Evolutionary conservation across 2,888 invertebrate genomes (phyloP).

Genomic region (Luffia ferchaultella): DNA sequence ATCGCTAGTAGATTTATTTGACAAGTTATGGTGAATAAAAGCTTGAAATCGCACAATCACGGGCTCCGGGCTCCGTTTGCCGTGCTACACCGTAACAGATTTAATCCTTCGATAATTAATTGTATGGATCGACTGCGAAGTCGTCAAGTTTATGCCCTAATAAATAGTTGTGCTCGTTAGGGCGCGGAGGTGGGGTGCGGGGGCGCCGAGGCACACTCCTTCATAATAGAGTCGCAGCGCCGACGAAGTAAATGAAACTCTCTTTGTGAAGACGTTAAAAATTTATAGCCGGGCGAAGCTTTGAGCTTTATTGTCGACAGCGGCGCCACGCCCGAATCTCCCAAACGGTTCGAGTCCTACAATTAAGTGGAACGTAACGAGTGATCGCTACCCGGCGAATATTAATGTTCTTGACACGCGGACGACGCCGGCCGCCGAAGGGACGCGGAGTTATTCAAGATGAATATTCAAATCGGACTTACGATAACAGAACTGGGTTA

Average conservation of each 20-base stretch:
- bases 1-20: conserved; percentile 33
- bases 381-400: not conserved
- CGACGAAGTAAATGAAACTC: conserved; percentile 15
- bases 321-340: conserved; percentile 13
- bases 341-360: not conserved
- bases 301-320: conserved; percentile 40
- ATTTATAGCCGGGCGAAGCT: conserved; percentile 37
- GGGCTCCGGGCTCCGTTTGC: not conserved
- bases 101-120: conserved; percentile 6
- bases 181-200: not conserved
- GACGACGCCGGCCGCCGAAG: not conserved
- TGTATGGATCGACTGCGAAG: conserved; percentile 4
- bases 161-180: conserved; percentile 5
- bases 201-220: conserved; percentile 3
- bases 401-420: not conserved
- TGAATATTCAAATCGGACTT: not conserved
- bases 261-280: conserved; percentile 51
- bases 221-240: conserved; percentile 10
- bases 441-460: not conserved
- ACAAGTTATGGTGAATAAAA: conserved; percentile 35
- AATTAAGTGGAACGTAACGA: not conserved
- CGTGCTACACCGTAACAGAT: conserved; percentile 3
- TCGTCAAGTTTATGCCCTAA: conserved; percentile 5
- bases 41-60: conserved; percentile 21
- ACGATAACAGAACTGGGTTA: not conserved